These are phyloP conservation scores for Blastobasis lacticolella DNA, from an alignment of 2,888 invertebrate genomes.

Conservation along the genomic window DNA sequence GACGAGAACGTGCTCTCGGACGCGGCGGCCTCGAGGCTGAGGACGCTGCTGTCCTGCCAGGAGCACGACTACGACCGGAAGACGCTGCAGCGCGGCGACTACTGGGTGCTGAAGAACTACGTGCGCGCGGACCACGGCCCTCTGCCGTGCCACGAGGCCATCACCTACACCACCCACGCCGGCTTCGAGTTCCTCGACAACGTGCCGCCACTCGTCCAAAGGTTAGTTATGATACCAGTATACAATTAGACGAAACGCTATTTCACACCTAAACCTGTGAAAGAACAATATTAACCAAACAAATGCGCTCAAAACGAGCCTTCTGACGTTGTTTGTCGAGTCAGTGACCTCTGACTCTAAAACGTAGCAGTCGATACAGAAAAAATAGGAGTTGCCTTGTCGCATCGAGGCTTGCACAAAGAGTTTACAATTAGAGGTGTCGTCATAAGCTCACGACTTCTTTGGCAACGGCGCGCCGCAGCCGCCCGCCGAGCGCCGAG, in stretches of 20 bases:
- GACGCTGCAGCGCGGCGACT: conserved; percentile 83
- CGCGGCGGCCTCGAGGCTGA: conserved; percentile 47
- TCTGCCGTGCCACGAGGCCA: conserved; percentile 85
- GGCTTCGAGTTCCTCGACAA: conserved; percentile 95
- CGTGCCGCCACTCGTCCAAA: conserved; percentile 85
- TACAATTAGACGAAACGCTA: too few relatives aligned
- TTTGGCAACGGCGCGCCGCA: conserved; percentile 29
- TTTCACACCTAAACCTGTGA: too few relatives aligned
- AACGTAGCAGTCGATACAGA: too few relatives aligned
- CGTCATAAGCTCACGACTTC: conserved; percentile 33
- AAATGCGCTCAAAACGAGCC: too few relatives aligned
- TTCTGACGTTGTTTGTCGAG: too few relatives aligned
- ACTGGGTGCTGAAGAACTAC: conserved; percentile 93
- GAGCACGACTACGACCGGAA: conserved; percentile 76
- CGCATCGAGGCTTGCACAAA: conserved; percentile 7
- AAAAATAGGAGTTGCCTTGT: not conserved
- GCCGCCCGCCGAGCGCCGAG: conserved; percentile 16
- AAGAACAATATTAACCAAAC: too few relatives aligned
- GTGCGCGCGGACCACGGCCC: conserved; percentile 81
- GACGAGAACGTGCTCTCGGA: conserved; percentile 56
- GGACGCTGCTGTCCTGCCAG: conserved; percentile 75
- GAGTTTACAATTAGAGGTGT: conserved; percentile 28
- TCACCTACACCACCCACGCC: conserved; percentile 94
- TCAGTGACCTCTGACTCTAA: too few relatives aligned
- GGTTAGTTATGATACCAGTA: conserved; percentile 46